These are phyloP conservation scores for Rhopalosiphum padi DNA, from an alignment of 1,140 invertebrate genomes.

Conservation along the genomic window DNA sequence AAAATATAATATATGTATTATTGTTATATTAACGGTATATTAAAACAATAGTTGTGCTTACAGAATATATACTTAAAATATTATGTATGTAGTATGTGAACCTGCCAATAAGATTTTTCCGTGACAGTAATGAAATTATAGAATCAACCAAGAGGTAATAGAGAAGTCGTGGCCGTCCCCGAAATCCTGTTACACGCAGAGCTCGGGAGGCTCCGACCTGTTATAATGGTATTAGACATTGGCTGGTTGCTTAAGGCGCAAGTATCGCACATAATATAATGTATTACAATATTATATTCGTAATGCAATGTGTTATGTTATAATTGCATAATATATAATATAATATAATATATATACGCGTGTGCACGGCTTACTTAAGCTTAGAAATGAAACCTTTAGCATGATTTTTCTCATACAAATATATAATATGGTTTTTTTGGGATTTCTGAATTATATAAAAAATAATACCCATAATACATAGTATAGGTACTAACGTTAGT, in stretches of 20 bases:
- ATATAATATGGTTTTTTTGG: neutral
- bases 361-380: neutral
- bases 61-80: neutral
- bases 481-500: no score
- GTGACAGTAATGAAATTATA: neutral
- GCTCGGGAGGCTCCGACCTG: neutral
- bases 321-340: neutral
- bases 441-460: neutral
- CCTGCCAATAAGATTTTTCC: neutral
- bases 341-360: no score
- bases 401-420: neutral
- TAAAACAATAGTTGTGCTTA: neutral
- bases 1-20: no score
- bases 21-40: neutral
- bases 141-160: neutral
- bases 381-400: neutral
- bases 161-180: neutral
- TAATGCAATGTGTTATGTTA: neutral
- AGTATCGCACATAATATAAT: neutral
- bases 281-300: neutral
- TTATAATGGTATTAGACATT: slow-evolving; percentile 7
- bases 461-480: neutral
- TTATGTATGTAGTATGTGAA: neutral
- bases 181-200: neutral
- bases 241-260: neutral